phyloP scores from a whole-genome alignment of 2,888 invertebrate genomes.

The Alcis repandata region DNA sequence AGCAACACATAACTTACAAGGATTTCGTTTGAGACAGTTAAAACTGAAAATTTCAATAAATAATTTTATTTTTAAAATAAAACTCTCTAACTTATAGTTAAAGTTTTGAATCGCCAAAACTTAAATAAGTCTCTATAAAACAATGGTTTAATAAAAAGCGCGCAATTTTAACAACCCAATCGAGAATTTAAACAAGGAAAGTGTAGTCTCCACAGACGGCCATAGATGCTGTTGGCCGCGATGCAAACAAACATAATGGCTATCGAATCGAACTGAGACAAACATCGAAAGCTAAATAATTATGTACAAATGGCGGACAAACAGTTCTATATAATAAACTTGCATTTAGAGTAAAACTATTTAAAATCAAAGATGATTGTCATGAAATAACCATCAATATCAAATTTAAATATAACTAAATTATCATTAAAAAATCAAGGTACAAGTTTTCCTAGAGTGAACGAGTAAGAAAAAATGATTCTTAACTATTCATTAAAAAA shows the following conservation, averaged over 20 bases:
- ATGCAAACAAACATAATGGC: slow-evolving; percentile 81
- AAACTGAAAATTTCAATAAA: slow-evolving; percentile 74
- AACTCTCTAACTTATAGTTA: slow-evolving; percentile 86
- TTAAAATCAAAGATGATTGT: slow-evolving; percentile 66
- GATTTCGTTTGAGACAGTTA: slow-evolving; percentile 74
- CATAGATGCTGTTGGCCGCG: slow-evolving; percentile 79
- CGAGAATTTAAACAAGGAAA: slow-evolving; percentile 31
- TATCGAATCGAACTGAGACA: slow-evolving; percentile 73
- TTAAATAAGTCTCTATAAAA: slow-evolving; percentile 83
- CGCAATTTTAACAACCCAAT: slow-evolving; percentile 54
- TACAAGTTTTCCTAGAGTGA: slow-evolving; percentile 80
- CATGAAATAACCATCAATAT: slow-evolving; percentile 83
- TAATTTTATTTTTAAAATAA: slow-evolving; percentile 64
- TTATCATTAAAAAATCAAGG: slow-evolving; percentile 83
- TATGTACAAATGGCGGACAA: slow-evolving; percentile 65
- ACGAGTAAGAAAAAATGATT: slow-evolving; percentile 73
- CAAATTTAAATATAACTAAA: slow-evolving; percentile 77
- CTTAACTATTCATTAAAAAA: slow-evolving; percentile 82
- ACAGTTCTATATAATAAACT: slow-evolving; percentile 50
- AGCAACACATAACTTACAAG: slow-evolving; percentile 65
- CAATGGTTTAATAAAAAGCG: slow-evolving; percentile 65
- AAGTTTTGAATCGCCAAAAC: slow-evolving; percentile 86
- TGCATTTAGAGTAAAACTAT: slow-evolving; percentile 53
- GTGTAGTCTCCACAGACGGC: slow-evolving; percentile 63
- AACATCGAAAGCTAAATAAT: slow-evolving; percentile 60